Conservation (phyloP, 1,140 invertebrate species). For the Drosophila neocordata region DNA sequence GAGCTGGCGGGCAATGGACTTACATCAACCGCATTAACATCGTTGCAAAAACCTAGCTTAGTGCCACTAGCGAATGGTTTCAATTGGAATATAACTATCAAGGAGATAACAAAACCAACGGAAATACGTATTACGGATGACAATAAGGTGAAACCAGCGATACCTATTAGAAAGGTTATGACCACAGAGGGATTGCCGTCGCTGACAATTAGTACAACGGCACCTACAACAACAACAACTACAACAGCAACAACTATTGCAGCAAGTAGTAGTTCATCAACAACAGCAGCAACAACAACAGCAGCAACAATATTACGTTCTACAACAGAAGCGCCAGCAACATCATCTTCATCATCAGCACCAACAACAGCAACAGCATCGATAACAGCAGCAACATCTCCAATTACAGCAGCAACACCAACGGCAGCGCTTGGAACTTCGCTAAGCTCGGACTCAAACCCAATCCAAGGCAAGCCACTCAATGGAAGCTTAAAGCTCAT, state of each 20-base stretch:
- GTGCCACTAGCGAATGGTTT: slow-evolving; percentile 49
- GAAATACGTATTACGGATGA: slow-evolving; percentile 82
- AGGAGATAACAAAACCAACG: slow-evolving; percentile 81
- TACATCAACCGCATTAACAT: slow-evolving; percentile 11
- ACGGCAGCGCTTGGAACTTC: not conserved
- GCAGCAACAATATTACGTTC: slow-evolving; percentile 8
- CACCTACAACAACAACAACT: slow-evolving; percentile 25
- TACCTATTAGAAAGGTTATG: slow-evolving; percentile 54
- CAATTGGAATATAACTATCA: slow-evolving; percentile 81
- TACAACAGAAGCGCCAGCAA: slow-evolving; percentile 31
- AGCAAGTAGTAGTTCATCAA: slow-evolving; percentile 1
- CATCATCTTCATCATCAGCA: slow-evolving; percentile 15
- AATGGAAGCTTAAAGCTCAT: slow-evolving; percentile 77
- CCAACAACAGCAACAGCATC: slow-evolving; percentile 4
- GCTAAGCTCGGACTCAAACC: slow-evolving; percentile 59
- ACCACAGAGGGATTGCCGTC: slow-evolving; percentile 20
- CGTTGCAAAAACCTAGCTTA: slow-evolving; percentile 40
- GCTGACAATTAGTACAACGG: not conserved
- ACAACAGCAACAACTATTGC: slow-evolving; percentile 2
- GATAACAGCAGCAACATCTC: slow-evolving; percentile 23
- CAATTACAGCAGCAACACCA: not conserved
- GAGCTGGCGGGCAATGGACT: slow-evolving; percentile 33
- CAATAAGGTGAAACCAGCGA: slow-evolving; percentile 68
- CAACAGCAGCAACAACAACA: slow-evolving; percentile 7
- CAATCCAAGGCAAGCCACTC: slow-evolving; percentile 34